phyloP scores from a whole-genome alignment of 2,113 vertebrate species.

The Stegostoma tigrinum region DNA sequence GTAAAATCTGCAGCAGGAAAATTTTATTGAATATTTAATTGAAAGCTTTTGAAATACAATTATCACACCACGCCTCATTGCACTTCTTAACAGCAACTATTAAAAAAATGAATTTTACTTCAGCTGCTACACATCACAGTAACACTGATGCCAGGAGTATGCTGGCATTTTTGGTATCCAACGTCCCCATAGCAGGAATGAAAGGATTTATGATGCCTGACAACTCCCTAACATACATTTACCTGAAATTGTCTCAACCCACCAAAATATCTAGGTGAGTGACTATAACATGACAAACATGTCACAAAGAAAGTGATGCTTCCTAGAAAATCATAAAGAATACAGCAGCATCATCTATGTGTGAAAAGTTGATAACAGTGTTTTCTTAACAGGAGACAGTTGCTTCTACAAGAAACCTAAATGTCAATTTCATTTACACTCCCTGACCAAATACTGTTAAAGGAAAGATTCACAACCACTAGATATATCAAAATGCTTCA shows the following conservation, averaged over 20 bases:
- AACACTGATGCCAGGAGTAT: not conserved
- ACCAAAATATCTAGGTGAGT: not conserved
- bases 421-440: not conserved
- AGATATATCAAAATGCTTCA: too few relatives aligned
- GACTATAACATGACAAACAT: not conserved
- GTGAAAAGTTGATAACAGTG: not conserved
- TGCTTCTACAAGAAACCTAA: not conserved
- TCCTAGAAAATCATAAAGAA: not conserved
- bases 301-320: not conserved
- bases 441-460: not conserved
- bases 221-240: not conserved
- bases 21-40: not conserved
- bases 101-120: not conserved
- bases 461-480: too few relatives aligned
- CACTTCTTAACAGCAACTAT: not conserved
- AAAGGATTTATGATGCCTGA: too few relatives aligned
- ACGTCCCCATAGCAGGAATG: too few relatives aligned
- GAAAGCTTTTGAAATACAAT: not conserved
- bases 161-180: not conserved
- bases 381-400: not conserved
- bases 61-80: not conserved
- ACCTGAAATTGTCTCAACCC: not conserved
- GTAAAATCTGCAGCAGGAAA: not conserved
- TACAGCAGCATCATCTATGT: not conserved
- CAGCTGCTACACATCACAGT: not conserved